These are phyloP conservation scores for Colistium nudipinnis DNA, from an alignment of 2,113 vertebrate species.

Conservation along the genomic window DNA sequence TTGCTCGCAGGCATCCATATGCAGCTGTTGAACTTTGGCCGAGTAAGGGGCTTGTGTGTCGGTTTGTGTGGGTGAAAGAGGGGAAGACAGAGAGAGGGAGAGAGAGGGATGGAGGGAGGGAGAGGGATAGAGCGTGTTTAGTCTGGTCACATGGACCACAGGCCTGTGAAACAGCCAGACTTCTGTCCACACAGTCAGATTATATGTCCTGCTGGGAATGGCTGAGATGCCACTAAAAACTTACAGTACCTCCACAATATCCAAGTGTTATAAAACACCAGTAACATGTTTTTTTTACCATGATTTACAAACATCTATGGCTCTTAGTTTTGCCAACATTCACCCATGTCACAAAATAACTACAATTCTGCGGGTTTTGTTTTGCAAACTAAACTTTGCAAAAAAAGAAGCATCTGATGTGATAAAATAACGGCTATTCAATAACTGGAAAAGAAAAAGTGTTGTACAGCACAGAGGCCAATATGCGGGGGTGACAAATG, in stretches of 20 bases:
- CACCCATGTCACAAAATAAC: constrained; percentile 4
- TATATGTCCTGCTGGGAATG: constrained; percentile 63
- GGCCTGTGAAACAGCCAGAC: constrained; percentile 63
- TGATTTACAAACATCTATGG: constrained; percentile 8
- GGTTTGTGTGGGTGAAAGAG: constrained; percentile 31
- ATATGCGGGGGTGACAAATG: constrained; percentile 47
- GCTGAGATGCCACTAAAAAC: constrained; percentile 46
- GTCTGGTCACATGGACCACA: constrained; percentile 80
- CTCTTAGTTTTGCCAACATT: constrained; percentile 24
- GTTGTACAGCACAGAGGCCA: constrained; percentile 18
- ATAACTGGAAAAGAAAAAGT: constrained; percentile 15
- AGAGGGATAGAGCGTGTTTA: constrained; percentile 71
- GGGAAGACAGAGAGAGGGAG: constrained; percentile 26
- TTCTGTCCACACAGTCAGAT: constrained; percentile 66
- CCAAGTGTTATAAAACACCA: constrained; percentile 35
- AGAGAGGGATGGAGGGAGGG: constrained; percentile 24
- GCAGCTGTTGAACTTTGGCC: constrained; percentile 85
- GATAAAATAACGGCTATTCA: constrained; percentile 6
- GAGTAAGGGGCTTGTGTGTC: constrained; percentile 72
- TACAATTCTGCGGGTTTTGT: constrained; percentile 5
- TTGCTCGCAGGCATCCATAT: constrained; percentile 79
- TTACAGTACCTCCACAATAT: constrained; percentile 40
- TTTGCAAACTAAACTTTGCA: constrained; percentile 26
- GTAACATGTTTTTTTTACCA: constrained; percentile 10
- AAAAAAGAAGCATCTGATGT: constrained; percentile 24